These are phyloP conservation scores for Tiphia femorata DNA, from an alignment of 2,888 invertebrate genomes.

Conservation along the genomic window DNA sequence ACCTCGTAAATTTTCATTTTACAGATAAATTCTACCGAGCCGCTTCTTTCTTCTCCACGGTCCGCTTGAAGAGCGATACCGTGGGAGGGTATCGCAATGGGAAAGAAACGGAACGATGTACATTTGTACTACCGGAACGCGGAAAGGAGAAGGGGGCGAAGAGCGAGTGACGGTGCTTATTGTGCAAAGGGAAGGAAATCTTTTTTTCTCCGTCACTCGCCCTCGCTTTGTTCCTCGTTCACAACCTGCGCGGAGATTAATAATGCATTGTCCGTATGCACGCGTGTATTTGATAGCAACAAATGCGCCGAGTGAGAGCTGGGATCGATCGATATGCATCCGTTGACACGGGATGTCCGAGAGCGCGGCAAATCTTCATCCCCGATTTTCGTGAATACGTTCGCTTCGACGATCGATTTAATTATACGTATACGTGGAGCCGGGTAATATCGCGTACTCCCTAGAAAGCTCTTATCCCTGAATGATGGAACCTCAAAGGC, in stretches of 20 bases:
- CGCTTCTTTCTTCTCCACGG: too few species aligned
- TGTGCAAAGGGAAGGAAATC: slow-evolving; percentile 53
- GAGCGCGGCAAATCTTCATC: too few species aligned
- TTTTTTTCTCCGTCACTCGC: slow-evolving; percentile 32
- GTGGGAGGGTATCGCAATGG: slow-evolving; percentile 7
- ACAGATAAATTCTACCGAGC: slow-evolving; percentile 44
- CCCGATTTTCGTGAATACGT: too few species aligned
- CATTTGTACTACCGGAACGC: slow-evolving; percentile 13
- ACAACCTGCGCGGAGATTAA: slow-evolving; percentile 53
- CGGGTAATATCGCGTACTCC: too few species aligned
- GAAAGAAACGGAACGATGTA: slow-evolving; percentile 6
- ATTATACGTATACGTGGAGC: too few species aligned
- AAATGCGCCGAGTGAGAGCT: too few species aligned
- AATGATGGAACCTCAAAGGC: too few species aligned
- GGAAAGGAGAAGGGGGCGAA: slow-evolving; percentile 11
- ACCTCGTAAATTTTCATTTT: slow-evolving; percentile 39
- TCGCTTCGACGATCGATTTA: too few species aligned
- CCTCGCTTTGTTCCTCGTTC: slow-evolving; percentile 49
- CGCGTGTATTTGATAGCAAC: too few species aligned
- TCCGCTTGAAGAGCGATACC: slow-evolving; percentile 8
- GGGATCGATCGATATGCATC: too few species aligned
- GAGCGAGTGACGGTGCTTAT: slow-evolving; percentile 39
- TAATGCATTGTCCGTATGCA: slow-evolving; percentile 51
- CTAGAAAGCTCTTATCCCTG: too few species aligned
- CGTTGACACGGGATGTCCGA: too few species aligned